phyloP scores from a whole-genome alignment of 2,888 invertebrate species.

The Erannis defoliaria region DNA sequence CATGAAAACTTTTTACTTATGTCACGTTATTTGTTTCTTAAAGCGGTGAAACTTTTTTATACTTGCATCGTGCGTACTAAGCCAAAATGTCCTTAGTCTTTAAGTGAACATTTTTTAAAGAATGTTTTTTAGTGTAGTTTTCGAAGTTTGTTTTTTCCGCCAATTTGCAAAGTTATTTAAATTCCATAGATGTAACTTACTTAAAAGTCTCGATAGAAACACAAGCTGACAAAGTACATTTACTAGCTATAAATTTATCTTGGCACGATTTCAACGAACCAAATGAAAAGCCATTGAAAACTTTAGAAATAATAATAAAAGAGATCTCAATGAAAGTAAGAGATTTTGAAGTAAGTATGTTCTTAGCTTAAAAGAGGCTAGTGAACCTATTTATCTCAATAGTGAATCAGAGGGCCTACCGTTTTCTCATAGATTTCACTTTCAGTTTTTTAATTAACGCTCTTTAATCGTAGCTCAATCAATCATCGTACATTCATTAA shows the following conservation, averaged over 20 bases:
- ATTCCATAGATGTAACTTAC: no score
- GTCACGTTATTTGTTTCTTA: no score
- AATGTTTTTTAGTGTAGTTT: no score
- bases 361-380: not conserved
- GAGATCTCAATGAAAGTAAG: slow-evolving; percentile 2
- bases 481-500: no score
- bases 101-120: no score
- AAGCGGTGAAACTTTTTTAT: no score
- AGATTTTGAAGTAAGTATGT: not conserved
- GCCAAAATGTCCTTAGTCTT: no score
- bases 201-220: not conserved
- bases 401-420: not conserved
- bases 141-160: no score
- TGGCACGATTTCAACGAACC: not conserved
- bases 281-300: not conserved
- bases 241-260: not conserved
- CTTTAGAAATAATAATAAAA: slow-evolving; percentile 8
- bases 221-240: not conserved
- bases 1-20: no score
- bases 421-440: not conserved
- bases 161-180: no score
- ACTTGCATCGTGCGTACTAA: no score
- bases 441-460: not conserved
- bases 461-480: no score
- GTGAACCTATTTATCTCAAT: not conserved